Evolutionary conservation across 2,888 invertebrate species (phyloP).

Genomic region (Lasioglossum villosulum): DNA sequence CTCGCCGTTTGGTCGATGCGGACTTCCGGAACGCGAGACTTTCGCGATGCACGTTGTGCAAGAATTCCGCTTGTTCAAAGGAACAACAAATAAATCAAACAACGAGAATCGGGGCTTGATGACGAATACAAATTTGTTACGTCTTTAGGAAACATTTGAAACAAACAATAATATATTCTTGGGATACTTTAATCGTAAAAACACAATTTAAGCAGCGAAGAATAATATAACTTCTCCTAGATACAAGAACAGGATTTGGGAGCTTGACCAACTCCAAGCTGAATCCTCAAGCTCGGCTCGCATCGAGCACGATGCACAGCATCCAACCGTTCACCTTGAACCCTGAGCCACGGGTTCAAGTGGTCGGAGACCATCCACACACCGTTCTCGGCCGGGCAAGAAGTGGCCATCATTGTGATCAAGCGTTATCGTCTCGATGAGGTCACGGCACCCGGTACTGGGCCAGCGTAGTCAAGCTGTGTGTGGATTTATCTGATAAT

Average conservation of each 20-base stretch:
- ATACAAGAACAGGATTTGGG: background rate
- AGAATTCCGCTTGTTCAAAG: background rate
- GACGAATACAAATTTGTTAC: too few species aligned
- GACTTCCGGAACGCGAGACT: constrained; percentile 10
- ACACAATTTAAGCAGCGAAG: background rate
- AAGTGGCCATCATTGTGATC: constrained; percentile 59
- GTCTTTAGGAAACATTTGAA: too few species aligned
- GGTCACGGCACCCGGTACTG: constrained; percentile 54
- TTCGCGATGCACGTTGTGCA: background rate
- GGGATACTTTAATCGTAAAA: too few species aligned
- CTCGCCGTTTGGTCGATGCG: constrained; percentile 55
- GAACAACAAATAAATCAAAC: too few species aligned
- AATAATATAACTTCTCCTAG: background rate
- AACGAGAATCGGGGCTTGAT: too few species aligned
- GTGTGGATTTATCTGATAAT: constrained; percentile 52
- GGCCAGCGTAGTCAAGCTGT: constrained; percentile 42
- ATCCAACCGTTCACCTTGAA: constrained; percentile 63
- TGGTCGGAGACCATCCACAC: constrained; percentile 32
- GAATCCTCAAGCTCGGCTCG: constrained; percentile 31
- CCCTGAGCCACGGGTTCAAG: constrained; percentile 53
- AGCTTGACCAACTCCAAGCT: background rate
- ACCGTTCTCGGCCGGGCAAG: constrained; percentile 37
- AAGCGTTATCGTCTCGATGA: constrained; percentile 52
- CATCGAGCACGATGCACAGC: constrained; percentile 46
- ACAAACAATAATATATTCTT: too few species aligned